Evolutionary conservation across 1,140 invertebrate species (phyloP).

Genomic region (Ceratosolen solmsi): DNA sequence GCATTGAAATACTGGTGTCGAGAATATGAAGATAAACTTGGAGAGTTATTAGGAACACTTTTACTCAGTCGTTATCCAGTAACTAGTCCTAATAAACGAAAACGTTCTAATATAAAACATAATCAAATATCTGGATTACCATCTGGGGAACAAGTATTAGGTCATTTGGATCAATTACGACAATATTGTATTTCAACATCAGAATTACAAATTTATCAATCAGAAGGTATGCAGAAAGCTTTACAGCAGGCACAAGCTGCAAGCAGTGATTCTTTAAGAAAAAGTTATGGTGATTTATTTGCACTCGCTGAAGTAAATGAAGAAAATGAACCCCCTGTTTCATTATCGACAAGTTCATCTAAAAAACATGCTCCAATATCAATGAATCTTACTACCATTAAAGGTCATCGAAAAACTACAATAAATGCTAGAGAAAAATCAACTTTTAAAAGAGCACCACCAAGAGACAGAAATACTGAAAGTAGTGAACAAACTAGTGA

Average conservation of each 20-base stretch:
- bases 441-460: constrained; percentile 74
- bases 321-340: constrained; percentile 70
- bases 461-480: constrained; percentile 76
- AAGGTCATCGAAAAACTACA: constrained; percentile 69
- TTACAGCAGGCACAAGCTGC: constrained; percentile 85
- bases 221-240: constrained; percentile 92
- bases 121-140: constrained; percentile 78
- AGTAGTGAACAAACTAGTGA: constrained; percentile 88
- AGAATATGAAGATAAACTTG: constrained; percentile 91
- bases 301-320: constrained; percentile 92
- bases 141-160: constrained; percentile 86
- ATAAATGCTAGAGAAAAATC: constrained; percentile 70
- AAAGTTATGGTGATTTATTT: constrained; percentile 93
- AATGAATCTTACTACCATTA: constrained; percentile 61
- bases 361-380: constrained; percentile 73
- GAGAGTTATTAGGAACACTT: constrained; percentile 85
- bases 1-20: constrained; percentile 94
- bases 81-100: constrained; percentile 91
- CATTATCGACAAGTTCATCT: constrained; percentile 74
- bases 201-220: constrained; percentile 80
- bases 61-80: constrained; percentile 86
- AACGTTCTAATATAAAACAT: constrained; percentile 80
- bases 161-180: constrained; percentile 93
- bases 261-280: constrained; percentile 88
- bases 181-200: constrained; percentile 79